These are phyloP conservation scores for Papilio helenus DNA, from an alignment of 1,140 invertebrate species.

Conservation along the genomic window DNA sequence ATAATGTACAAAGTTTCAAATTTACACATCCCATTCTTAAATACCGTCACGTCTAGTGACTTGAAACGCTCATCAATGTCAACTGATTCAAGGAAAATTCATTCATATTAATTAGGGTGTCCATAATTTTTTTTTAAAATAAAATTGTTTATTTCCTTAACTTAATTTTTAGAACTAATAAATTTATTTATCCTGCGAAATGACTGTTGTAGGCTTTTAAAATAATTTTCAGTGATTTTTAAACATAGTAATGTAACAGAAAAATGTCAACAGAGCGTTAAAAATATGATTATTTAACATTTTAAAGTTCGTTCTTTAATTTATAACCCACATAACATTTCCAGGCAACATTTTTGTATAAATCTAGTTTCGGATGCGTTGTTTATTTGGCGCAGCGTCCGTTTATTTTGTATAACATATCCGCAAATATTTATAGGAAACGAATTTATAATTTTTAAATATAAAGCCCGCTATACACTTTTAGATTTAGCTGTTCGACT, in stretches of 20 bases:
- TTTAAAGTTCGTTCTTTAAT: slow-evolving; percentile 17
- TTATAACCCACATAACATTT: slow-evolving; percentile 30
- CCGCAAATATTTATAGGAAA: slow-evolving; percentile 35
- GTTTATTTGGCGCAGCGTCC: slow-evolving; percentile 18
- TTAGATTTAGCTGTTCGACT: too few relatives aligned
- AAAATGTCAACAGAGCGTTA: background rate
- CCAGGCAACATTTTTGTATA: slow-evolving; percentile 3
- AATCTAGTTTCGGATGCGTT: slow-evolving; percentile 37
- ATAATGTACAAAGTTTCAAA: slow-evolving; percentile 25
- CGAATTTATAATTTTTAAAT: slow-evolving; percentile 27
- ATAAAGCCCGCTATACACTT: background rate
- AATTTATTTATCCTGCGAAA: background rate
- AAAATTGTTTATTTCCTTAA: background rate
- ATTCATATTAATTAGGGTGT: slow-evolving; percentile 21
- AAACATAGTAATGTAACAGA: background rate
- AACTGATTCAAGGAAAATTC: slow-evolving; percentile 24
- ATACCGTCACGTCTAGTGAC: slow-evolving; percentile 11
- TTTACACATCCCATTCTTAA: slow-evolving; percentile 34
- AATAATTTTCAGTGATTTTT: background rate
- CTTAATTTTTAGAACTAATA: too few relatives aligned
- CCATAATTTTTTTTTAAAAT: background rate
- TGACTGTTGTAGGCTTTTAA: background rate
- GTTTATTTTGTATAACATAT: slow-evolving; percentile 38
- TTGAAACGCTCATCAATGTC: slow-evolving; percentile 29
- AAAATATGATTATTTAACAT: slow-evolving; percentile 19